Percentiles rank a stretch among this genome's conserved stretches.
Conservation (phyloP, 2,797 vertebrate genomes). For the Coracias cyanogaster region DNA sequence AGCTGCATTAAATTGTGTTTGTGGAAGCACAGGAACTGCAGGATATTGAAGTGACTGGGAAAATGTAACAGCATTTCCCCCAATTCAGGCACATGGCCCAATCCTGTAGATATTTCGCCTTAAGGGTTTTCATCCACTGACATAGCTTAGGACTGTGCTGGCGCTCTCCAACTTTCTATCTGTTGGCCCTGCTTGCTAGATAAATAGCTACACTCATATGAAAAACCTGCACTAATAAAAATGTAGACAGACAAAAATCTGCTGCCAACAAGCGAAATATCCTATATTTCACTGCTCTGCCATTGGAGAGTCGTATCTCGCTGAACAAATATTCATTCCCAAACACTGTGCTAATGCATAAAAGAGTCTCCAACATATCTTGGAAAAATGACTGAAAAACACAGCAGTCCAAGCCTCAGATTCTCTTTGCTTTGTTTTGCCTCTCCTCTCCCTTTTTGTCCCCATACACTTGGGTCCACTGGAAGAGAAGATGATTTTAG, state of each 20-base stretch:
- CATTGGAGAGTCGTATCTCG: conserved; percentile 55
- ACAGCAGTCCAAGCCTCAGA: not conserved
- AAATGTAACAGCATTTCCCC: conserved; percentile 29
- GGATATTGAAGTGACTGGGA: conserved; percentile 28
- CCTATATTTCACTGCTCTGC: conserved; percentile 60
- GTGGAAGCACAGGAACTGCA: conserved; percentile 9
- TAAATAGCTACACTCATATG: conserved; percentile 54
- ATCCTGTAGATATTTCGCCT: conserved; percentile 7
- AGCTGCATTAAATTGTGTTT: not conserved
- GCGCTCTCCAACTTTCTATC: conserved; percentile 52
- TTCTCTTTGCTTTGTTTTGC: not conserved
- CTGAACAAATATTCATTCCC: conserved; percentile 65
- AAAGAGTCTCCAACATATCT: conserved; percentile 30
- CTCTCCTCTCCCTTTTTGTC: not conserved
- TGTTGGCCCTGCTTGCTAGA: conserved; percentile 54
- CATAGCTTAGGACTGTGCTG: conserved; percentile 36
- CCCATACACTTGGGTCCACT: not conserved
- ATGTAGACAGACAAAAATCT: conserved; percentile 62
- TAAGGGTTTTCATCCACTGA: conserved; percentile 42
- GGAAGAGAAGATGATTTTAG: not conserved
- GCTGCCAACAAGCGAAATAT: conserved; percentile 68
- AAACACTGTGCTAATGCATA: conserved; percentile 39
- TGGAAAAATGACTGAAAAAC: conserved; percentile 25
- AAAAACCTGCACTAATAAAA: conserved; percentile 71
- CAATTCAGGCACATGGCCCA: conserved; percentile 42